Conservation (phyloP, 2,113 vertebrate species). For the Ageneiosus marmoratus region DNA sequence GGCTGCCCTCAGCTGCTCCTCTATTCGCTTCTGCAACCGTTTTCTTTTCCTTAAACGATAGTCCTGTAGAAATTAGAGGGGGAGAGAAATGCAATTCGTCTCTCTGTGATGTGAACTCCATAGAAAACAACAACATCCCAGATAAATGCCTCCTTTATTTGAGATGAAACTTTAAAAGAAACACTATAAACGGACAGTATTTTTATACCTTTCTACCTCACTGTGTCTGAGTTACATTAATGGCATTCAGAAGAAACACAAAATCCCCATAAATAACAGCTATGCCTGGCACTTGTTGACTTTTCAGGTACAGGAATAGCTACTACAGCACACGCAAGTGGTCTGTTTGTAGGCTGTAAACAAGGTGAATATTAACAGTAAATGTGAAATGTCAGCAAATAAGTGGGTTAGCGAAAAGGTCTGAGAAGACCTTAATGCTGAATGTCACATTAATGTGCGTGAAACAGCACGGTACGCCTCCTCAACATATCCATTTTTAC, state of each 20-base stretch:
- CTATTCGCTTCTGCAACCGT: slow-evolving; percentile 78
- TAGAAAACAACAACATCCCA: neutral
- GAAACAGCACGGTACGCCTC: slow-evolving; percentile 31
- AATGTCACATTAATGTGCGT: slow-evolving; percentile 38
- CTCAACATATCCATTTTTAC: slow-evolving; percentile 28
- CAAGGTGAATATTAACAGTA: slow-evolving; percentile 20
- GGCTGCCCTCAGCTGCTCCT: slow-evolving; percentile 79
- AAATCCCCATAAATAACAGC: slow-evolving; percentile 9
- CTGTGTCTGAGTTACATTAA: neutral
- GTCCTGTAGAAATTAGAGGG: slow-evolving; percentile 69
- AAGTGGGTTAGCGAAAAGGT: slow-evolving; percentile 16
- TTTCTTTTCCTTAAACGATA: slow-evolving; percentile 73
- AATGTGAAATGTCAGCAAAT: slow-evolving; percentile 36
- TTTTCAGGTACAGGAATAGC: slow-evolving; percentile 27
- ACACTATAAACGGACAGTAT: neutral
- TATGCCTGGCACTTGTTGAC: slow-evolving; percentile 26
- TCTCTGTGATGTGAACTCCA: neutral
- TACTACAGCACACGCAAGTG: slow-evolving; percentile 23
- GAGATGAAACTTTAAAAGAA: neutral
- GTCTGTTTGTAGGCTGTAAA: slow-evolving; percentile 11
- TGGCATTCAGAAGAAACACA: slow-evolving; percentile 17
- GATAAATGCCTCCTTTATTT: neutral
- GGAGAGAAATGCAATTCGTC: neutral
- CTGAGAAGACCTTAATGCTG: slow-evolving; percentile 22
- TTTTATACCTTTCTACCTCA: neutral